Conservation (phyloP, 92 coral and sea anemone species). For the Umimayanthus kanabou region DNA sequence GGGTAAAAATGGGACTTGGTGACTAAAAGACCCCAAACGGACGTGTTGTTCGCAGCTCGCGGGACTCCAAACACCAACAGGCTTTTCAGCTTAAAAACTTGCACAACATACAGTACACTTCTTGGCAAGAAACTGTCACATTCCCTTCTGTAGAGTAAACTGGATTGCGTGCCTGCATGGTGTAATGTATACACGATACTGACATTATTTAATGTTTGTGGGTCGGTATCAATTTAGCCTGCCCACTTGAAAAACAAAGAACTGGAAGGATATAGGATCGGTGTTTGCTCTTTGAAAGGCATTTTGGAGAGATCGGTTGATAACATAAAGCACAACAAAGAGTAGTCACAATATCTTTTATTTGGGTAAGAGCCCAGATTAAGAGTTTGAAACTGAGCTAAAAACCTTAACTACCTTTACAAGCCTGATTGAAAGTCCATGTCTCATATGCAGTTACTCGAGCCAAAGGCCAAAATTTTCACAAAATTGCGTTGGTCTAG, state of each 20-base stretch:
- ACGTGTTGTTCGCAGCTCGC: neutral
- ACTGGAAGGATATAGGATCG: conserved; percentile 6
- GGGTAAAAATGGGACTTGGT: neutral
- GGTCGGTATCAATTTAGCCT: neutral
- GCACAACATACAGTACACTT: neutral
- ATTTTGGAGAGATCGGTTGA: conserved; percentile 5
- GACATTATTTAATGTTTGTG: neutral
- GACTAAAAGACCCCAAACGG: neutral
- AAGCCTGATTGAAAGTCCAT: neutral
- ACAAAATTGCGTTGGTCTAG: no score
- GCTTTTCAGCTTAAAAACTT: neutral
- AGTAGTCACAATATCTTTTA: no score
- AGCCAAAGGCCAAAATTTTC: no score
- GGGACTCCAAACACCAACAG: neutral
- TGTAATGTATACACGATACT: neutral
- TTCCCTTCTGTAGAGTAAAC: neutral
- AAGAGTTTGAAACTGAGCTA: no score
- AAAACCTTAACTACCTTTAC: neutral
- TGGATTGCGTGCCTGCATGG: neutral
- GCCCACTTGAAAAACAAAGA: neutral
- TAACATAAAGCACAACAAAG: neutral
- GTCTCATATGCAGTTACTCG: no score
- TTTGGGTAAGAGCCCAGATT: neutral
- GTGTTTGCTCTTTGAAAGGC: conserved; percentile 4
- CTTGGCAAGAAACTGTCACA: neutral